Conservation (phyloP, 2,888 invertebrate genomes). For the Drosophila formosana region DNA sequence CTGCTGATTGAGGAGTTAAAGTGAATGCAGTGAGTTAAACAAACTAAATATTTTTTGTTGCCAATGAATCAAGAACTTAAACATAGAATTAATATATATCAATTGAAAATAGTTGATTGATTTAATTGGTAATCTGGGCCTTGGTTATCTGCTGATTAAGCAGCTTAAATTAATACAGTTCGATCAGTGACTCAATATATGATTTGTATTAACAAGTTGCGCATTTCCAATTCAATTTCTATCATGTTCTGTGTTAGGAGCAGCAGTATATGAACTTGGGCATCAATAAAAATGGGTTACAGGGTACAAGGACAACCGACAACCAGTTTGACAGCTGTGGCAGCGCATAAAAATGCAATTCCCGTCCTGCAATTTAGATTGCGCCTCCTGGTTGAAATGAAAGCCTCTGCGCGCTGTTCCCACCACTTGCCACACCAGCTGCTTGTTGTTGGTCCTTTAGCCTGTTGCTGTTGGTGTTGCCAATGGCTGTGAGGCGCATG, state of each 20-base stretch:
- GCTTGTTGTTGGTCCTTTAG: slow-evolving; percentile 41
- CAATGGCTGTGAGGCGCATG: slow-evolving; percentile 57
- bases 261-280: slow-evolving; percentile 35
- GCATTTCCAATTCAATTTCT: slow-evolving; percentile 7
- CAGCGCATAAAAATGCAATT: slow-evolving; percentile 66
- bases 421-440: slow-evolving; percentile 12
- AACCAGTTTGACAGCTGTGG: slow-evolving; percentile 57
- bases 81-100: too few relatives aligned
- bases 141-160: background rate
- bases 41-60: too few relatives aligned
- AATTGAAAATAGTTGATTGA: too few relatives aligned
- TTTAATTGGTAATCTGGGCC: too few relatives aligned
- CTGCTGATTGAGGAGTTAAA: background rate
- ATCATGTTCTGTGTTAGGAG: background rate
- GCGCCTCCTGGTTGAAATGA: slow-evolving; percentile 28
- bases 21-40: too few relatives aligned
- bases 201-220: background rate
- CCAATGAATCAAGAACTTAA: too few relatives aligned
- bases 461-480: slow-evolving; percentile 74
- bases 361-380: slow-evolving; percentile 63
- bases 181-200: background rate
- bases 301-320: slow-evolving; percentile 50
- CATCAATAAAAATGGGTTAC: slow-evolving; percentile 42
- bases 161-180: background rate
- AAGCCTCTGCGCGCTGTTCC: slow-evolving; percentile 30